These are phyloP conservation scores for Xanthorhoe spadicearia DNA, from an alignment of 2,888 invertebrate genomes.

Conservation along the genomic window DNA sequence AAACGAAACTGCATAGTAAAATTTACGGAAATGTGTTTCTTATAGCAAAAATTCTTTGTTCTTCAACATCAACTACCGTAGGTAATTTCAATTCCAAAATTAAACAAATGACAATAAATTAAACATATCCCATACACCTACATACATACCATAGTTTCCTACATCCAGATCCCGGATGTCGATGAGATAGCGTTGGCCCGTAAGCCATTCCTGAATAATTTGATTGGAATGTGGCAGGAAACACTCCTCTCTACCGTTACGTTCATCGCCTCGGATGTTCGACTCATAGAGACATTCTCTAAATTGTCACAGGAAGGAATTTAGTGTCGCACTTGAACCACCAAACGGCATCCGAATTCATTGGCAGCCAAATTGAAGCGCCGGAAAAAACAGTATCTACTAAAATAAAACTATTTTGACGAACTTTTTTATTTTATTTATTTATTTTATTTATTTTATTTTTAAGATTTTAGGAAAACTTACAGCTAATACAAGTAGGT, in stretches of 20 bases:
- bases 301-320: constrained; percentile 45
- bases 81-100: no score
- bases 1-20: no score
- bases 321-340: constrained; percentile 37
- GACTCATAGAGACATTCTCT: constrained; percentile 36
- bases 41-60: no score
- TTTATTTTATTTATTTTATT: no score
- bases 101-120: neutral
- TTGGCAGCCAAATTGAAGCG: constrained; percentile 26
- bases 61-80: no score
- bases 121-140: no score
- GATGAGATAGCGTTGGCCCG: neutral
- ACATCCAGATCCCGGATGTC: neutral
- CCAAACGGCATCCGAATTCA: constrained; percentile 12
- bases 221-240: constrained; percentile 48
- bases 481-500: no score
- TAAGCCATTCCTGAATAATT: constrained; percentile 30
- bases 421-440: neutral
- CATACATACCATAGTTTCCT: neutral
- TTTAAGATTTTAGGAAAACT: no score
- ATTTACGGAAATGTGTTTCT: no score
- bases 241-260: constrained; percentile 31
- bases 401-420: neutral
- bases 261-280: constrained; percentile 36
- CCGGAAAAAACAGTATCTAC: constrained; percentile 1